Evolutionary conservation across 2,113 vertebrate species (phyloP).

Genomic region (Phalacrocorax aristotelis): DNA sequence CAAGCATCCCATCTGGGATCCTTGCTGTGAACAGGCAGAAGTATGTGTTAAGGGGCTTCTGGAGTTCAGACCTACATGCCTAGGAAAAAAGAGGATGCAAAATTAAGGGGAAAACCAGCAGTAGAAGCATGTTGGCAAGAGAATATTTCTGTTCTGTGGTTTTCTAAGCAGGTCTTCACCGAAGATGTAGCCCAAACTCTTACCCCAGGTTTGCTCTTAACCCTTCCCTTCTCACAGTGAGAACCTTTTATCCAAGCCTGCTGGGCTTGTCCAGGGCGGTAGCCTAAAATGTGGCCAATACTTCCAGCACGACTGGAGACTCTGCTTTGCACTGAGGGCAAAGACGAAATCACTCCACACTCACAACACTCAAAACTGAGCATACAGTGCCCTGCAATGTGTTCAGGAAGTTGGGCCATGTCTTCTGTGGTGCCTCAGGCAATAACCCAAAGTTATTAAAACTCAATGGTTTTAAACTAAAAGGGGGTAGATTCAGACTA

Average conservation of each 20-base stretch:
- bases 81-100: not conserved
- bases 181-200: not conserved
- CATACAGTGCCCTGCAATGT: not conserved
- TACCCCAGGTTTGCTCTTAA: not conserved
- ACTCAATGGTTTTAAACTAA: not conserved
- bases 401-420: not conserved
- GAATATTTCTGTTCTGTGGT: not conserved
- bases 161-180: not conserved
- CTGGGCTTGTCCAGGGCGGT: not conserved
- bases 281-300: not conserved
- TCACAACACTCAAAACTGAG: not conserved
- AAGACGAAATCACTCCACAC: not conserved
- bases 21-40: rapidly evolving
- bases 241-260: not conserved
- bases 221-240: not conserved
- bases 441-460: not conserved
- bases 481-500: not conserved
- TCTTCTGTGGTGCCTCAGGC: not conserved
- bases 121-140: not conserved
- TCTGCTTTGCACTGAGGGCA: not conserved
- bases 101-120: not conserved
- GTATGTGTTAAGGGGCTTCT: not conserved
- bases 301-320: not conserved
- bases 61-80: not conserved
- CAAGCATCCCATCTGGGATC: not conserved